Evolutionary conservation across 2,797 vertebrate species (phyloP).

Genomic region (Ceyx erithaca): DNA sequence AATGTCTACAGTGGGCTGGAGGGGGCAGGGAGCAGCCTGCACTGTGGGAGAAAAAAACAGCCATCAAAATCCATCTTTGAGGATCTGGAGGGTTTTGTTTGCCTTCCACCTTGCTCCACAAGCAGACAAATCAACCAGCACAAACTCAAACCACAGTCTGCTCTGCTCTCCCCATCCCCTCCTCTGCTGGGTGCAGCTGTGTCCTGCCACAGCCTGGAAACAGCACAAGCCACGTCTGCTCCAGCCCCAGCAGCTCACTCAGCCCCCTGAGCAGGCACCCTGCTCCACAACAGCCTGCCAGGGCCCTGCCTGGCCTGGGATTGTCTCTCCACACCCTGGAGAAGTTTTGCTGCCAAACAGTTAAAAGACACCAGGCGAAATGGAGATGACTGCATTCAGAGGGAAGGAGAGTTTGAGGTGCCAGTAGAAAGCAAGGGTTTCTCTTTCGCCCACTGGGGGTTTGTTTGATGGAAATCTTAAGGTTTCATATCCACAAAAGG

Average conservation of each 20-base stretch:
- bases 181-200: not conserved
- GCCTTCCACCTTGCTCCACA: not conserved
- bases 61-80: not conserved
- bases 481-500: slow-evolving; percentile 9
- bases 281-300: not conserved
- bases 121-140: not conserved
- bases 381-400: not conserved
- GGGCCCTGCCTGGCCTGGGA: fast-evolving
- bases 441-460: not conserved
- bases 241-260: not conserved
- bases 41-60: not conserved
- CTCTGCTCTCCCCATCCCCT: not conserved
- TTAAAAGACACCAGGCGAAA: slow-evolving; percentile 32
- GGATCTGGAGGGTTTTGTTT: not conserved
- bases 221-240: not conserved
- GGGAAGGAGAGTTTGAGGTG: slow-evolving; percentile 17
- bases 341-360: slow-evolving; percentile 2
- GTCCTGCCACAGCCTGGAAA: not conserved
- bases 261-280: not conserved
- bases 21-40: not conserved
- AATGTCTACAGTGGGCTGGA: not conserved
- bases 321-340: not conserved
- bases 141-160: not conserved
- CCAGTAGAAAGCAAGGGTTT: not conserved
- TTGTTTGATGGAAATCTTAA: slow-evolving; percentile 13